Evolutionary conservation across 2,113 vertebrate genomes (phyloP).

Genomic region (Albula glossodonta): DNA sequence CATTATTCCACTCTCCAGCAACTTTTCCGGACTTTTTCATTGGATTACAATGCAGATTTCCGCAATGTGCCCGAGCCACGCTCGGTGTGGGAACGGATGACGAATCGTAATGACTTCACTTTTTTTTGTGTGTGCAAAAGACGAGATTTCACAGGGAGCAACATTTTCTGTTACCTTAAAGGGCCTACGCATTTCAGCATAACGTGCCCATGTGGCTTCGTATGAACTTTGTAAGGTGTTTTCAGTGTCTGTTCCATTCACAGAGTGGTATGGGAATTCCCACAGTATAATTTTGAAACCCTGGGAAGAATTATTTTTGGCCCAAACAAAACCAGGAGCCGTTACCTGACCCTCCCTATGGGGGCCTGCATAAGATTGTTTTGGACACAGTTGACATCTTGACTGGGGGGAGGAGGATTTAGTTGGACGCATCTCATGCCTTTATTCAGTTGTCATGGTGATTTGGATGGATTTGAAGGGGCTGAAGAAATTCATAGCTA

Average conservation of each 20-base stretch:
- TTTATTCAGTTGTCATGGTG: too few species aligned
- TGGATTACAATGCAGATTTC: conserved; percentile 71
- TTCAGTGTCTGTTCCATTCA: not conserved
- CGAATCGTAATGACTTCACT: conserved; percentile 48
- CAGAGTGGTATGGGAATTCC: not conserved
- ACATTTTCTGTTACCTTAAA: not conserved
- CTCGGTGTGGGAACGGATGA: conserved; percentile 48
- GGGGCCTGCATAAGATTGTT: not conserved
- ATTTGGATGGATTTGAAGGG: too few species aligned
- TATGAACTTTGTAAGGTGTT: not conserved
- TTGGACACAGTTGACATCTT: not conserved
- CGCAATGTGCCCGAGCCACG: not conserved
- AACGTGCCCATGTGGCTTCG: not conserved
- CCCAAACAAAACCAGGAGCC: not conserved
- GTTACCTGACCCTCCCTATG: not conserved
- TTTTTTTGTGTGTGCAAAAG: conserved; percentile 1
- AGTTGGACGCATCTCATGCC: not conserved
- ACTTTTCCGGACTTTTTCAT: conserved; percentile 50
- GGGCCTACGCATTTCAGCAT: not conserved
- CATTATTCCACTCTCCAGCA: conserved; percentile 66
- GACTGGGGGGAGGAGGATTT: not conserved
- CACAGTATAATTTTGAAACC: not conserved
- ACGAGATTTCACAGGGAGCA: not conserved
- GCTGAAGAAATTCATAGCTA: too few species aligned
- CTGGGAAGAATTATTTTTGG: not conserved